Conservation (phyloP, 30 jellyfish, hydroid and myxozoan genomes). For the Chironex yamaguchii region DNA sequence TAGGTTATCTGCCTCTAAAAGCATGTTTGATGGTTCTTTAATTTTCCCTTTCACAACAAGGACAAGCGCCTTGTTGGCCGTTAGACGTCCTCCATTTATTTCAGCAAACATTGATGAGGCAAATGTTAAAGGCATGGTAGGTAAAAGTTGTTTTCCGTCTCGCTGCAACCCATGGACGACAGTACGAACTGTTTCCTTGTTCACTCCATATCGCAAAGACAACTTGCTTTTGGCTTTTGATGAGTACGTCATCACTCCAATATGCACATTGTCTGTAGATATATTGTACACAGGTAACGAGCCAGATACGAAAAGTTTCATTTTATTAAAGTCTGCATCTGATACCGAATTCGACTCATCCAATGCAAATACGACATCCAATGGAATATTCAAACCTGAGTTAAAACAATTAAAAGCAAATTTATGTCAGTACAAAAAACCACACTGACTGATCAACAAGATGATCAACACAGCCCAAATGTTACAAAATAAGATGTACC, state of each 20-base stretch:
- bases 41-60: constrained; percentile 79
- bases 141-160: constrained; percentile 56
- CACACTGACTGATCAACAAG: too few relatives aligned
- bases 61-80: constrained; percentile 50
- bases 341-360: constrained; percentile 74
- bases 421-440: not conserved
- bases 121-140: not conserved
- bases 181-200: not conserved
- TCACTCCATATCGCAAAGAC: not conserved
- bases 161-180: not conserved
- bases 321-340: not conserved
- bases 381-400: constrained; percentile 39
- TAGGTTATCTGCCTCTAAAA: constrained; percentile 59
- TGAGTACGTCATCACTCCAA: constrained; percentile 50
- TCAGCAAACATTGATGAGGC: not conserved
- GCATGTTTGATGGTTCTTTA: constrained; percentile 60
- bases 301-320: constrained; percentile 56
- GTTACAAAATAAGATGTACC: too few relatives aligned
- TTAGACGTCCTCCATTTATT: not conserved
- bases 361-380: constrained; percentile 78
- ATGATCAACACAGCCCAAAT: too few relatives aligned
- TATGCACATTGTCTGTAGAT: constrained; percentile 23
- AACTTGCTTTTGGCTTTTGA: not conserved
- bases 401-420: not conserved
- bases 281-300: constrained; percentile 43